Evolutionary conservation across 23 tunicate genomes (phyloP), one percentile per base, ranked within the genome.

Genomic region (Styela plicata): DNA sequence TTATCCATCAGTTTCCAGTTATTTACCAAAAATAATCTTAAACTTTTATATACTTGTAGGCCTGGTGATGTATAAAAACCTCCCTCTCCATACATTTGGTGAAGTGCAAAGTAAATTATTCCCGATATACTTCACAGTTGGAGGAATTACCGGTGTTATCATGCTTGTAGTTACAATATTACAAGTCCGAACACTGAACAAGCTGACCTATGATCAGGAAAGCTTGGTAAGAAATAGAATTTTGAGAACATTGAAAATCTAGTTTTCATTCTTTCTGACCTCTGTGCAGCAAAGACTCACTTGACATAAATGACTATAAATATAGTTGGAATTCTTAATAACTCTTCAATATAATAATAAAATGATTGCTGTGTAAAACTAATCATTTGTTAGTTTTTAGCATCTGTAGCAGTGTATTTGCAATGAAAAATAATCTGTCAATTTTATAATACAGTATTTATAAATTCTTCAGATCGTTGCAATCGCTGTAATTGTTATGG

Each of bases 31-130:
- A n/a, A n/a, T n/a, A n/a, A n/a, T n/a, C n/a, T n/a, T n/a, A n/a
- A n/a, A n/a, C n/a, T n/a, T n/a, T n/a, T n/a, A n/a, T n/a, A n/a
- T n/a, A 63, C 18, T 30, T 79, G 24, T 31, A 90, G 96, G 96
- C 3, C 80, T 66, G 24, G 86, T 90, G 63, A 85, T 90, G 96
- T 34, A 37, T 31, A 85, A 85, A 36, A 80, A 61, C 70, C 63
- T 90, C 79, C 77, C 80, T 44, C 52, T 85, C 13, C 96, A 82
- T 52, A 82, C 88, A 17, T 90, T 90, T 63, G 69, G 74, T 18
- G 17, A 69, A 24, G 52, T 90, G 18, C 96, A 90, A 73, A 69
- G 96, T 36, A 62, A 64, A 30, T 77, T 90, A 33, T 90, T 90
- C 62, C 96, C 96, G 24, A 61, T 85, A 22, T 90, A 85, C 81